Evolutionary conservation across 2,888 invertebrate species (phyloP).

Genomic region (Stenolophus ochropezus): DNA sequence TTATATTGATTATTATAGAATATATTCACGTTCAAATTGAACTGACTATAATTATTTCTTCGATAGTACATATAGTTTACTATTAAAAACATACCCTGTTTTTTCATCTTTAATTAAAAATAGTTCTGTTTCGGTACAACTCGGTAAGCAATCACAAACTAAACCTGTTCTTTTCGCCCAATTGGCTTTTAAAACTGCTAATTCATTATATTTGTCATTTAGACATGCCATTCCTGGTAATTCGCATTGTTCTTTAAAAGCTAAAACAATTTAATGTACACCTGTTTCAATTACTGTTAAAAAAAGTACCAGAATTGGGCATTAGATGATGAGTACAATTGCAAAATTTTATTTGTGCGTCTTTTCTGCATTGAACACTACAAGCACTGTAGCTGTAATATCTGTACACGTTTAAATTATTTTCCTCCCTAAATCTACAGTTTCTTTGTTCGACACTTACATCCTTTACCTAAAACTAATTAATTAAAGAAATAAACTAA

Average conservation of each 20-base stretch:
- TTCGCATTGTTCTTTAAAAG: constrained; percentile 76
- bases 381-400: constrained; percentile 85
- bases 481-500: constrained; percentile 66
- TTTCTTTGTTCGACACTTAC: constrained; percentile 80
- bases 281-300: constrained; percentile 9
- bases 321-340: constrained; percentile 83
- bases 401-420: constrained; percentile 77
- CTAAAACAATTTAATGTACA: constrained; percentile 68
- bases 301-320: constrained; percentile 76
- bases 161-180: constrained; percentile 81
- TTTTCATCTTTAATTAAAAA: constrained; percentile 78
- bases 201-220: constrained; percentile 76
- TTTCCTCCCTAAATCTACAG: constrained; percentile 83
- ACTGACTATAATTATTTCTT: too few relatives aligned
- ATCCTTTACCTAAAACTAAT: constrained; percentile 71
- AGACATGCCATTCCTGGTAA: constrained; percentile 81
- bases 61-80: constrained; percentile 45
- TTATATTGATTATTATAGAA: too few relatives aligned
- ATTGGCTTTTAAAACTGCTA: constrained; percentile 80
- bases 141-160: constrained; percentile 81
- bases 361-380: constrained; percentile 81
- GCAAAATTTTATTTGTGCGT: constrained; percentile 78
- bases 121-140: constrained; percentile 83
- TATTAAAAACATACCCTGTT: constrained; percentile 67
- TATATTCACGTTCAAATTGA: too few relatives aligned